phyloP scores from a whole-genome alignment of 1,140 invertebrate species.

The Diplogasteroides magnus region DNA sequence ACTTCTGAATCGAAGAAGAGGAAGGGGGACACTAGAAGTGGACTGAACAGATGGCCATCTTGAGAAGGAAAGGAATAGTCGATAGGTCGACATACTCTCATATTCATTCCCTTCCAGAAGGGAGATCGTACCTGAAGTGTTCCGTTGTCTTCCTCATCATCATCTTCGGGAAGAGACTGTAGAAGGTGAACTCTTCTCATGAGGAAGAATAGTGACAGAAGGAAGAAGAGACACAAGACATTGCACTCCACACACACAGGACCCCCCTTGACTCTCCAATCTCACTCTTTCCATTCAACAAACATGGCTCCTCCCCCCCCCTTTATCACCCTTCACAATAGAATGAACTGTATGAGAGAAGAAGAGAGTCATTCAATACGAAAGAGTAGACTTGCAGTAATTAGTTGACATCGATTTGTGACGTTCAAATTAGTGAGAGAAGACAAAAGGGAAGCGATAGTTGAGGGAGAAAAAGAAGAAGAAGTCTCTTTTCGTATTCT shows the following conservation, averaged over 20 bases:
- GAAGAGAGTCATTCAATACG: no score
- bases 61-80: not conserved
- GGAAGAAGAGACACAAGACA: not conserved
- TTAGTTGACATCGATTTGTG: not conserved
- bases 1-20: not conserved
- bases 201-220: not conserved
- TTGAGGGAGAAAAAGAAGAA: not conserved
- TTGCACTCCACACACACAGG: not conserved
- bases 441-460: not conserved
- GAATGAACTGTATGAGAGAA: not conserved
- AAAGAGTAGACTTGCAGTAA: not conserved
- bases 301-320: not conserved
- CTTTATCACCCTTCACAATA: conserved; percentile 13
- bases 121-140: not conserved
- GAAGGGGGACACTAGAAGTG: not conserved
- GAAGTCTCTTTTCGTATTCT: no score
- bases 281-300: not conserved
- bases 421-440: not conserved
- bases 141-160: not conserved
- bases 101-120: not conserved
- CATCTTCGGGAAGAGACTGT: not conserved
- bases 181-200: not conserved
- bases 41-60: not conserved
- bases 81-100: not conserved
- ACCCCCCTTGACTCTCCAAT: no score